Evolutionary conservation across 2,113 vertebrate species (phyloP), one percentile per base, ranked within the genome.

Genomic region (Muntiacus reevesi): DNA sequence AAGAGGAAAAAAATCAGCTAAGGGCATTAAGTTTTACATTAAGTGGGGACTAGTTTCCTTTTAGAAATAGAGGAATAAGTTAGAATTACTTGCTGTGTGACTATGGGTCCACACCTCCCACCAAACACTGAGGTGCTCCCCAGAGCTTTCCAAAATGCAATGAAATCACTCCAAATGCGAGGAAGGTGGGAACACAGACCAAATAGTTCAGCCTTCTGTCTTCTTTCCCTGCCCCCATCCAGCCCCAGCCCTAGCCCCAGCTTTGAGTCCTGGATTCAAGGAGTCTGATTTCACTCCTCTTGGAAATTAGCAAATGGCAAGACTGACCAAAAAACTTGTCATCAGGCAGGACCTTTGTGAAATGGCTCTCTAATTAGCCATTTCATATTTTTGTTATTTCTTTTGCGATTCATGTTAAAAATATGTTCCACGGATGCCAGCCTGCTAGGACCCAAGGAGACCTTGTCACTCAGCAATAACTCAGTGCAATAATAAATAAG

Each of bases 331-430:
- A 90, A 94, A 54, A 79, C 95, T 95, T 97, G 98, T 97, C 98
- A 93, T 98, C 97, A 94, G 95, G 67, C 96, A 90, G 92, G 94
- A 89, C 95, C 95, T 97, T 92, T 92, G 95, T 94, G 98, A 97
- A 97, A 95, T 74, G 95, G 91, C 93, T 93, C 74, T 89, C 83
- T 96, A 97, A 98, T 98, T 97, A 97, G 97, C 97, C 97, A 96
- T 98, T 98, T 97, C 95, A 97, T 96, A 95, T 95, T 98, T 97
- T 97, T 97, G 97, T 98, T 97, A 97, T 98, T 98, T 95, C 94
- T 98, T 97, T 94, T 52, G 91, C 92, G 3, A 30, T 15, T 98
- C 98, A 96, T 86, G 71, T 96, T 98, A 95, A 89, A 98, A 98
- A 96, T 98, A 92, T 97, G 98, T 92, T 81, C 67, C 81, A 36